Evolutionary conservation across 2,797 vertebrate genomes (phyloP).

Genomic region (Peromyscus aztecus): DNA sequence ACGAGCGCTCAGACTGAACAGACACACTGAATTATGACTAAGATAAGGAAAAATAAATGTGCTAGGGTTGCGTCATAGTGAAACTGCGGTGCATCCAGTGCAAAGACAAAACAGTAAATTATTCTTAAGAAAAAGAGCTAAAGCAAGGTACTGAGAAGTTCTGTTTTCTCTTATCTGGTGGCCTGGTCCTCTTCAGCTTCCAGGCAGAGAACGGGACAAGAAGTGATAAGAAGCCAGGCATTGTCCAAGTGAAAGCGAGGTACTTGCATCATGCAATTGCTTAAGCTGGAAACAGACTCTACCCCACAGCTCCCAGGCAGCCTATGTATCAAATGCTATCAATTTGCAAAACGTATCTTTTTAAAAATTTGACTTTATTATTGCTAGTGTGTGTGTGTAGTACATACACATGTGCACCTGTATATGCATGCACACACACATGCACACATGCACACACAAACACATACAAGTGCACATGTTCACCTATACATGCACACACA

Average conservation of each 20-base stretch:
- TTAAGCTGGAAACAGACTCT: neutral
- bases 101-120: neutral
- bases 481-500: neutral
- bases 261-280: neutral
- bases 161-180: neutral
- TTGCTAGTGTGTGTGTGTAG: neutral
- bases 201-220: neutral
- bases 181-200: neutral
- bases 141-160: neutral
- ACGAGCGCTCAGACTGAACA: neutral
- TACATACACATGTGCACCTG: neutral
- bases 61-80: neutral
- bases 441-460: neutral
- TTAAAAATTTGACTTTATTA: neutral
- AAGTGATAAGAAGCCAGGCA: slow-evolving; percentile 7
- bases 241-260: neutral
- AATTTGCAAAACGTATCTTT: neutral
- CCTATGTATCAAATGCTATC: neutral
- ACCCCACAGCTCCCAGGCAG: neutral
- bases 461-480: neutral
- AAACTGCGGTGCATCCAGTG: neutral
- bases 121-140: slow-evolving; percentile 40
- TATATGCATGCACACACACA: neutral
- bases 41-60: neutral
- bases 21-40: neutral